Evolutionary conservation across 2,797 vertebrate species (phyloP).

Genomic region (Telmatherina bonti): DNA sequence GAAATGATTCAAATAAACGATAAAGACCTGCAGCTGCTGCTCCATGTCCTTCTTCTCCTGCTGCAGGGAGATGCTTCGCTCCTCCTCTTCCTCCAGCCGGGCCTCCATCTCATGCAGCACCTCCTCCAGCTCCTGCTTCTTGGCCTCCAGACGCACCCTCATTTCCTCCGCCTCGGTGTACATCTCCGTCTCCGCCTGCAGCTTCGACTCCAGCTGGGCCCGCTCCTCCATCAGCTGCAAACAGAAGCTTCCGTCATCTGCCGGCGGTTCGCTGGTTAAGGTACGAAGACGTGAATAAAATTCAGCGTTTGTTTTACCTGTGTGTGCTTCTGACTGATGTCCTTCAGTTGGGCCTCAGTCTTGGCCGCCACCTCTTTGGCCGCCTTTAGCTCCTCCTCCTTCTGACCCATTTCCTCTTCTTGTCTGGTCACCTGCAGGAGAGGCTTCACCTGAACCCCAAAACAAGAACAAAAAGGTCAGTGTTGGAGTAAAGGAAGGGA

Average conservation of each 20-base stretch:
- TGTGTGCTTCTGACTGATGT: slow-evolving; percentile 89
- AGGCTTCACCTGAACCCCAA: slow-evolving; percentile 90
- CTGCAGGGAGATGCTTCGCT: slow-evolving; percentile 86
- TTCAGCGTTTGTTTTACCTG: slow-evolving; percentile 79
- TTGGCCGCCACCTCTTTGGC: slow-evolving; percentile 88
- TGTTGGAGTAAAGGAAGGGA: no score
- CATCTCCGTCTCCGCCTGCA: slow-evolving; percentile 93
- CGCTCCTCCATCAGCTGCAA: slow-evolving; percentile 90
- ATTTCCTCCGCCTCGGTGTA: slow-evolving; percentile 94
- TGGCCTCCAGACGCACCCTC: slow-evolving; percentile 89
- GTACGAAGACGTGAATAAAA: rapidly evolving
- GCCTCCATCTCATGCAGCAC: slow-evolving; percentile 97
- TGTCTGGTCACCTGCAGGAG: slow-evolving; percentile 97
- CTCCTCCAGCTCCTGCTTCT: slow-evolving; percentile 97
- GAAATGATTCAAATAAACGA: no score
- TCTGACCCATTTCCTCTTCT: slow-evolving; percentile 96
- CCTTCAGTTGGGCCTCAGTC: slow-evolving; percentile 88
- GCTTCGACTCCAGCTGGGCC: no score
- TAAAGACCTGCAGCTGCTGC: slow-evolving; percentile 89
- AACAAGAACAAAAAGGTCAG: no score
- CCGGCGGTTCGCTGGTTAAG: no score
- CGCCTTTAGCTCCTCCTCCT: slow-evolving; percentile 92
- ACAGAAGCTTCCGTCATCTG: neutral
- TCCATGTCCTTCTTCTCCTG: slow-evolving; percentile 94
- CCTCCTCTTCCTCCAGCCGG: slow-evolving; percentile 96